Base-by-base conservation (phyloP, 2,113 vertebrate species). In the Piaya cayana region DNA sequence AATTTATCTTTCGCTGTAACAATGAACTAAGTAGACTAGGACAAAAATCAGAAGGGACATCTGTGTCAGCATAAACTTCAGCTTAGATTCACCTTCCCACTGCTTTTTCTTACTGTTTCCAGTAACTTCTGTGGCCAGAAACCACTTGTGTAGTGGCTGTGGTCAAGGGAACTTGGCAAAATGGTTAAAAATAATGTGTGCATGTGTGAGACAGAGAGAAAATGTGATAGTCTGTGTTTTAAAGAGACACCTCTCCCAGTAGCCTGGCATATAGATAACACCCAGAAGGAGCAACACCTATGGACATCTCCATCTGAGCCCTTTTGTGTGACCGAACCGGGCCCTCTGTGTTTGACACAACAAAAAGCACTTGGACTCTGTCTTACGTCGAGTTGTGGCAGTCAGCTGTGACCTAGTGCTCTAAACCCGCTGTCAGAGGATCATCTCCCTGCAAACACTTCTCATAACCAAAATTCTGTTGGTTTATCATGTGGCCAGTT, bases 311-410 rank as follows among this genome's bases (percentile, higher is more conserved):
- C 1, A 22, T 16, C 56, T 25, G 52, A 14, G 81, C 64, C 52
- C 63, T 23, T 21, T 27, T 26, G 76, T 71, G 72, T n/a, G 91
- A 59, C 20, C 3, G 8, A 80, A 43, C 14, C 17, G 36, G 60
- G 27, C 37, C 4, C 15, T 4, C 25, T 8, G 0, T 15, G 27
- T 22, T 59, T 74, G 64, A 47, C 36, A 55, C 60, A 25, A 20
- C 52, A n/a, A 15, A 14, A 30, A 9, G 52, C 8, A 59, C 75
- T 37, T n/a, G 12, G 60, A 13, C 20, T 60, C 15, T 26, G 15
- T 42, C 2, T 39, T 16, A 5, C 2, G 5, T 8, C 1, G 0
- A 5, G 50, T 9, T 4, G 5, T 27, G 45, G 18, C 69, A 22
- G 5, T 15, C 64, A 37, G 56, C 36, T 32, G 42, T 21, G 64